Conservation (phyloP, 2,888 invertebrate species). For the Eupithecia subfuscata region DNA sequence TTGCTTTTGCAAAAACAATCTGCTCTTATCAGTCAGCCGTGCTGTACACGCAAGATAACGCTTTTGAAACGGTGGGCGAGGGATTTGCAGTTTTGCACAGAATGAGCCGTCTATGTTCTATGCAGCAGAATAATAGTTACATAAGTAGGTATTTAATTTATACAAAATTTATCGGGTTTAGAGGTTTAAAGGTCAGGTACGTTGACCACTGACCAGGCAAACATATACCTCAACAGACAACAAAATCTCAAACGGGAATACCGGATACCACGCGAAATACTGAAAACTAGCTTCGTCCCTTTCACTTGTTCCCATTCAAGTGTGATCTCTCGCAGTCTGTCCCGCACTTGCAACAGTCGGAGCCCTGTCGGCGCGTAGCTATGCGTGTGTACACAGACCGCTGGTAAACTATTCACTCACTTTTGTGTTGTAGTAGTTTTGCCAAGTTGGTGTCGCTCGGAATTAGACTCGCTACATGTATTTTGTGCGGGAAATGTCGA, state of each 20-base stretch:
- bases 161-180: constrained; percentile 22
- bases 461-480: constrained; percentile 62
- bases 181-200: constrained; percentile 59
- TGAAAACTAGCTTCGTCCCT: constrained; percentile 58
- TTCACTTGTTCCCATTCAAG: constrained; percentile 46
- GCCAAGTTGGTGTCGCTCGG: constrained; percentile 71
- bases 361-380: constrained; percentile 52
- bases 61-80: constrained; percentile 16
- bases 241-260: constrained; percentile 77
- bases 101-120: constrained; percentile 21
- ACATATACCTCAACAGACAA: constrained; percentile 61
- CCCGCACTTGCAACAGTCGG: constrained; percentile 49
- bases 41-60: constrained; percentile 32
- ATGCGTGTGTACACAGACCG: constrained; percentile 61
- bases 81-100: constrained; percentile 20
- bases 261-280: constrained; percentile 66
- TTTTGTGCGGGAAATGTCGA: constrained; percentile 60
- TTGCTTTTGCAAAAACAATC: constrained; percentile 21
- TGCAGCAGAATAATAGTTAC: background rate
- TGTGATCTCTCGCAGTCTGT: constrained; percentile 45
- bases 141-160: background rate
- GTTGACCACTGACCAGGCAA: constrained; percentile 59
- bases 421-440: constrained; percentile 72
- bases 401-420: constrained; percentile 70
- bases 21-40: constrained; percentile 42